Conservation (phyloP, 2,888 invertebrate genomes). For the Allophyes oxyacanthae region DNA sequence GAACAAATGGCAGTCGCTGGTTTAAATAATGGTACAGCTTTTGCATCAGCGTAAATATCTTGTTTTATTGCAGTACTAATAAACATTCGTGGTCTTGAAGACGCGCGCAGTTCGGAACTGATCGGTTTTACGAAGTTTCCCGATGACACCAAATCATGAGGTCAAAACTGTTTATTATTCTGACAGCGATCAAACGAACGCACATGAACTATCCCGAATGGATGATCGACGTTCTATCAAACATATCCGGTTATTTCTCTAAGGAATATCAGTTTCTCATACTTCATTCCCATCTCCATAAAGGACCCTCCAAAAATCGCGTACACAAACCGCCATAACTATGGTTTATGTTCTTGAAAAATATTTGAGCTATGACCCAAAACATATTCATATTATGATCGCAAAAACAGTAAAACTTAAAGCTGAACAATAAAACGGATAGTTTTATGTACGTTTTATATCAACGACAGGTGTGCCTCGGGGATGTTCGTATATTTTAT, state of each 20-base stretch:
- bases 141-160: too few species aligned
- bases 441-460: slow-evolving; percentile 78
- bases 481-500: slow-evolving; percentile 63
- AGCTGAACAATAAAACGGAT: slow-evolving; percentile 76
- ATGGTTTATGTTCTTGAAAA: slow-evolving; percentile 53
- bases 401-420: slow-evolving; percentile 73
- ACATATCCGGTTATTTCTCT: slow-evolving; percentile 39
- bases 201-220: slow-evolving; percentile 11
- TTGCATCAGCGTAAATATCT: too few species aligned
- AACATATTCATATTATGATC: slow-evolving; percentile 71
- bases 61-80: too few species aligned
- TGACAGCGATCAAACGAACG: slow-evolving; percentile 2
- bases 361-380: slow-evolving; percentile 42
- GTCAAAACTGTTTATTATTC: too few species aligned
- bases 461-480: slow-evolving; percentile 75
- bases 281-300: slow-evolving; percentile 31
- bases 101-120: too few species aligned
- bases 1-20: too few species aligned
- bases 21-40: too few species aligned
- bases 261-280: slow-evolving; percentile 36
- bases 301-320: slow-evolving; percentile 34
- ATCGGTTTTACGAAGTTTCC: too few species aligned
- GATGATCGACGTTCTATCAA: slow-evolving; percentile 31
- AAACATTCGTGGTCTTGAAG: too few species aligned
- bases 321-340: slow-evolving; percentile 42